Evolutionary conservation across 2,113 vertebrate species (phyloP).

Genomic region (Shinisaurus crocodilurus): DNA sequence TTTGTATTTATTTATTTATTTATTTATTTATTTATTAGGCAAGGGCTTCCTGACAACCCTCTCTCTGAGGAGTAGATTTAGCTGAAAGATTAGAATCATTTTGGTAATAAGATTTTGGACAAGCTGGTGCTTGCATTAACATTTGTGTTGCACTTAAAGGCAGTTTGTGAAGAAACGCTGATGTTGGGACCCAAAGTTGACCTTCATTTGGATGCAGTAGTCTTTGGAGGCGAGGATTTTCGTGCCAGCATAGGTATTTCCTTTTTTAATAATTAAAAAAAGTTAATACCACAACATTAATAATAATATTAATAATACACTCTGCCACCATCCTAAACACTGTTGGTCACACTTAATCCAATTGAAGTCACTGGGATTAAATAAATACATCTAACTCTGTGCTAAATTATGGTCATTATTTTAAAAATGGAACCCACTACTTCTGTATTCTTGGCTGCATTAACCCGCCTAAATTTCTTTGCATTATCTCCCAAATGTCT

Average conservation of each 20-base stretch:
- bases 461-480: neutral
- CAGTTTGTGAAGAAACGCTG: slow-evolving; percentile 88
- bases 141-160: slow-evolving; percentile 78
- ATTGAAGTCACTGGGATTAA: neutral
- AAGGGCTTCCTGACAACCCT: neutral
- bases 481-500: slow-evolving; percentile 20
- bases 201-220: slow-evolving; percentile 91
- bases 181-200: slow-evolving; percentile 79
- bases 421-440: neutral
- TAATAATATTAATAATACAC: neutral
- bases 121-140: neutral
- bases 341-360: neutral
- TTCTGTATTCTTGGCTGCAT: neutral
- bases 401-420: neutral
- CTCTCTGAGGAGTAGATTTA: neutral
- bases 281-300: neutral
- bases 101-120: neutral
- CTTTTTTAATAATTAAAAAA: slow-evolving; percentile 38
- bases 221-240: slow-evolving; percentile 99
- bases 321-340: neutral
- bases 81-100: slow-evolving; percentile 31
- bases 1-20: slow-evolving; percentile 15
- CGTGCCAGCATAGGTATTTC: slow-evolving; percentile 96
- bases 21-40: neutral
- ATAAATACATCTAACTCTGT: neutral